These are phyloP conservation scores for Tetramorium alpestre DNA, from an alignment of 1,140 invertebrate species.

Conservation along the genomic window DNA sequence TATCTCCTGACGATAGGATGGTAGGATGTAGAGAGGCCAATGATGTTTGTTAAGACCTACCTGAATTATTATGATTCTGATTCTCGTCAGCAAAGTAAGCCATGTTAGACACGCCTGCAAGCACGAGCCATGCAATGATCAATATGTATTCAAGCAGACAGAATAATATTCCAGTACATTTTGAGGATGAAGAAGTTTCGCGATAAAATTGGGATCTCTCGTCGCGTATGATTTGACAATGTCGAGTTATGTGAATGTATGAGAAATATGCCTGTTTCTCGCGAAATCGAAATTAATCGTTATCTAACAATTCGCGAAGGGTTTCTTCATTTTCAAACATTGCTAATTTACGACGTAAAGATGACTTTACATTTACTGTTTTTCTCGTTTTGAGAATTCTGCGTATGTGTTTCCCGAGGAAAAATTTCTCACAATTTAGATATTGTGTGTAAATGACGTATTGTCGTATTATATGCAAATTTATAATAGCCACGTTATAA, in stretches of 20 bases:
- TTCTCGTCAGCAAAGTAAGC: constrained; percentile 87
- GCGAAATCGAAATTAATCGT: constrained; percentile 5
- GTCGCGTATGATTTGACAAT: background rate
- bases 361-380: background rate
- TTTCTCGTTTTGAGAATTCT: background rate
- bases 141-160: constrained; percentile 80
- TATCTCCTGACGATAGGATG: background rate
- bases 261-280: constrained; percentile 37
- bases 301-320: background rate
- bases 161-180: constrained; percentile 74
- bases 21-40: background rate
- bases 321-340: background rate
- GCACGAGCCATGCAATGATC: constrained; percentile 85
- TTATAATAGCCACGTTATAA: background rate
- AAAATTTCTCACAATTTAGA: background rate
- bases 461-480: constrained; percentile 29
- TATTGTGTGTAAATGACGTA: background rate
- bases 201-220: constrained; percentile 58
- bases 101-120: constrained; percentile 86
- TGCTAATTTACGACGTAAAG: constrained; percentile 1
- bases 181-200: constrained; percentile 20
- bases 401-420: background rate
- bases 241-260: background rate
- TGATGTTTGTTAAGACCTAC: constrained; percentile 78
- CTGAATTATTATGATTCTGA: constrained; percentile 86